Evolutionary conservation across 2,888 invertebrate species (phyloP), one percentile per base, ranked within the genome.

Genomic region (Sepioteuthis lessoniana): DNA sequence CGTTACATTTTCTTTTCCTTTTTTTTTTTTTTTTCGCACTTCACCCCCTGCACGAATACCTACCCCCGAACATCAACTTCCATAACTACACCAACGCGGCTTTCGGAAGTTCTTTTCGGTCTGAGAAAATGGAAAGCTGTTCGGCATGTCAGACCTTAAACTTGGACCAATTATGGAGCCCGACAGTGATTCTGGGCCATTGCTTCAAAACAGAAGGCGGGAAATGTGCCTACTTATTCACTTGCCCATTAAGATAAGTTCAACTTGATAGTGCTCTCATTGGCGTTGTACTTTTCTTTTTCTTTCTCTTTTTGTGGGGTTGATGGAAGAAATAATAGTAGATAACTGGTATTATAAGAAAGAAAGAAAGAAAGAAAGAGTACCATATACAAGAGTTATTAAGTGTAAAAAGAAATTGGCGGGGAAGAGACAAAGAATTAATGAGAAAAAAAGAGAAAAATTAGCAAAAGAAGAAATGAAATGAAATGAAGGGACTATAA

Each of bases 71-170:
- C 60, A 60, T 60, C 60, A 25, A 31, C 60, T 25, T 31, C 25
- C 31, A 76, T 35, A n/a, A 13, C n/a, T 76, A 2, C 16, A 16
- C 76, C n/a, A 35, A 16, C 19, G 19, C 76, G 2, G 76, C n/a
- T 76, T 35, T 76, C 76, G 76, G 76, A 76, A 76, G 76, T 76
- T n/a, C n/a, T 76, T n/a, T 76, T 76, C n/a, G n/a, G n/a, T n/a
- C 76, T 19, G n/a, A 76, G 76, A 76, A 76, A 76, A 76, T 76
- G 76, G 76, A 76, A 76, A 76, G 76, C n/a, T n/a, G 76, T 76
- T 76, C 76, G n/a, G 76, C 76, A 76, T 76, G 76, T 76, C 76
- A 76, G 76, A 76, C 76, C 76, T 76, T 76, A 76, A 76, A 76
- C 76, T 76, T 76, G 16, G n/a, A 35, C 76, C 76, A 76, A 76